Base-by-base conservation (phyloP, 2,888 invertebrate genomes). In the Cistogaster globosa region DNA sequence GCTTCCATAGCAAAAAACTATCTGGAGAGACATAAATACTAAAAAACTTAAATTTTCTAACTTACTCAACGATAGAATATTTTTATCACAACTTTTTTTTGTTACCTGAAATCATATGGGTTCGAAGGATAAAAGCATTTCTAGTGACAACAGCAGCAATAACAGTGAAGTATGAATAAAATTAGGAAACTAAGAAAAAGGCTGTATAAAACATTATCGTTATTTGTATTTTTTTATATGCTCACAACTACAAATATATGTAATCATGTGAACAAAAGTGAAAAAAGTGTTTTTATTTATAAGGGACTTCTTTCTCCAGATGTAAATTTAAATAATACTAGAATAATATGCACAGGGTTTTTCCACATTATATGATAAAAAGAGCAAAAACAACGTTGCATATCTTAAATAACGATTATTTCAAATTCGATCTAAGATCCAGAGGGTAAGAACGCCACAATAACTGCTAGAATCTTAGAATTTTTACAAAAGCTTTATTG, bases 21-120 rank as follows among this genome's bases (percentile, higher is more conserved):
- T 85, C 85, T 82, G 20, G 85, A 75, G 85, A 82, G 78, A 85
- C 85, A 85, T 85, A 85, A 85, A 85, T 85, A 82, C 62, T 55
- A 79, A 78, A 82, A 79, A 79, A 82, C 82, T 82, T 78, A 82
- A 78, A 81, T 74, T 85, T 82, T 60, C 78, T 58, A 85, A 77
- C 77, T 51, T 71, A 85, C 78, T 85, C 82, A 71, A 71, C 78
- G 48, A 69, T 79, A 60, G 69, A 75, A 79, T 57, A 74, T 51
- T 51, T 60, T 53, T 58, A 80, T 71, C 45, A 32, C 45, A 42
- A 38, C 26, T 55, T 58, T 51, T 45, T 65, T 63, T 45, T 16
- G 22, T n/a, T 42, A 18, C 42, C n/a, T 63, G 26, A 18, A 60
- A 38, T 48, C 48, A 62, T 63, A 69, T 36, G 67, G 72, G 55